phyloP scores from a whole-genome alignment of 2,888 invertebrate genomes.

The Mellilla xanthometata region DNA sequence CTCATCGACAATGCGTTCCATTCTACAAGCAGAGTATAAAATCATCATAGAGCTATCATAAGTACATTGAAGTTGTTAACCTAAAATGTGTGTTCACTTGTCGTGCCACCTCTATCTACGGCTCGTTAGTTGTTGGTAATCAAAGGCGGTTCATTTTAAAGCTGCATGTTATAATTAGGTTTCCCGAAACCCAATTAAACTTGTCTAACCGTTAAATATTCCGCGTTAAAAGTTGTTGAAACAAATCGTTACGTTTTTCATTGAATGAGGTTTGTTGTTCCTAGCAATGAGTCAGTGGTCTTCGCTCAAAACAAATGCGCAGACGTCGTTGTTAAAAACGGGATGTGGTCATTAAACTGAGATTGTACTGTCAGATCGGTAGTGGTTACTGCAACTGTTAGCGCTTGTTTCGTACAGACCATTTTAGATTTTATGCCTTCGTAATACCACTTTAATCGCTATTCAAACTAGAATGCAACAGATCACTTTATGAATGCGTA shows the following conservation, averaged over 20 bases:
- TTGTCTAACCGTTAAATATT: conserved; percentile 41
- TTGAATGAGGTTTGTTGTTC: conserved; percentile 69
- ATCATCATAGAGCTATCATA: conserved; percentile 16
- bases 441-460: conserved; percentile 20
- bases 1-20: conserved; percentile 82
- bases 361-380: conserved; percentile 63
- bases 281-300: conserved; percentile 62
- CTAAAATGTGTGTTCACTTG: conserved; percentile 18
- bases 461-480: conserved; percentile 38
- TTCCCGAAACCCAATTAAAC: conserved; percentile 34
- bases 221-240: conserved; percentile 46
- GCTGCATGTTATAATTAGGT: conserved; percentile 52
- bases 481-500: conserved; percentile 20
- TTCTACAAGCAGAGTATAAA: conserved; percentile 77
- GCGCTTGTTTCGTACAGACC: conserved; percentile 15
- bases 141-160: conserved; percentile 59
- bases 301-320: conserved; percentile 70
- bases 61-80: conserved; percentile 43
- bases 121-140: conserved; percentile 40
- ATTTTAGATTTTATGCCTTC: conserved; percentile 28
- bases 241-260: conserved; percentile 53
- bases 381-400: conserved; percentile 28
- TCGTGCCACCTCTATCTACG: conserved; percentile 16
- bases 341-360: conserved; percentile 78
- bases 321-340: conserved; percentile 66